Evolutionary conservation across 1,140 invertebrate species (phyloP).

Genomic region (Eupeodes corollae): DNA sequence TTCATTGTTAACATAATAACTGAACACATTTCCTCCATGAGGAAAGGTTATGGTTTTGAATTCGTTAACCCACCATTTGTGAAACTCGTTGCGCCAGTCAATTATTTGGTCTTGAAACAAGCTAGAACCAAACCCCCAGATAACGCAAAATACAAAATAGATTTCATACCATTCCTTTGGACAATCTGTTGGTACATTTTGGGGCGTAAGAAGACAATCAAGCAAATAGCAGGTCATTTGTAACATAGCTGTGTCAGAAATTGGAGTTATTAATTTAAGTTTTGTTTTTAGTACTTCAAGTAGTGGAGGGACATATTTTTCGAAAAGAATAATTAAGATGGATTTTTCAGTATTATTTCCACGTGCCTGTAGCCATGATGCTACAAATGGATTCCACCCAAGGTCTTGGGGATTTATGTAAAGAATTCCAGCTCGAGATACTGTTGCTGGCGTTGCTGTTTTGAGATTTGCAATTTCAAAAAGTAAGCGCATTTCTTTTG

Average conservation of each 20-base stretch:
- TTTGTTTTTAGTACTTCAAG: conserved; percentile 63
- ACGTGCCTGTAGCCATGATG: conserved; percentile 82
- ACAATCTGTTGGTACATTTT: conserved; percentile 71
- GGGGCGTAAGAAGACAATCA: conserved; percentile 69
- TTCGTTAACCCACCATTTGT: conserved; percentile 61
- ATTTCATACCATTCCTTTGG: conserved; percentile 89
- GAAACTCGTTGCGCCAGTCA: conserved; percentile 86
- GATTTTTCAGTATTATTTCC: conserved; percentile 56
- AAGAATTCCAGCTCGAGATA: conserved; percentile 77
- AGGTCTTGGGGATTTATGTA: conserved; percentile 74
- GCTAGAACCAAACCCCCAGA: conserved; percentile 89
- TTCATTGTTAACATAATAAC: conserved; percentile 78
- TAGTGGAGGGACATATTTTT: conserved; percentile 80
- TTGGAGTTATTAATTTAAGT: conserved; percentile 83
- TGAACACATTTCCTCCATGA: conserved; percentile 64
- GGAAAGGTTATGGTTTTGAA: conserved; percentile 90
- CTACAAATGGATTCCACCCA: conserved; percentile 74
- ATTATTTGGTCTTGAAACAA: conserved; percentile 79
- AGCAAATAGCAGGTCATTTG: conserved; percentile 81
- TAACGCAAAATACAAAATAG: conserved; percentile 80
- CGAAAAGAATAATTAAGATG: conserved; percentile 79
- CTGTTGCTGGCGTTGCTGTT: conserved; percentile 88
- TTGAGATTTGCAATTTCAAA: conserved; percentile 86
- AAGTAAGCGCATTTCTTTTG: conserved; percentile 75
- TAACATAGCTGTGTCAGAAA: conserved; percentile 80